phyloP scores from a whole-genome alignment of 2,797 vertebrate species.

The Acridotheres tristis region DNA sequence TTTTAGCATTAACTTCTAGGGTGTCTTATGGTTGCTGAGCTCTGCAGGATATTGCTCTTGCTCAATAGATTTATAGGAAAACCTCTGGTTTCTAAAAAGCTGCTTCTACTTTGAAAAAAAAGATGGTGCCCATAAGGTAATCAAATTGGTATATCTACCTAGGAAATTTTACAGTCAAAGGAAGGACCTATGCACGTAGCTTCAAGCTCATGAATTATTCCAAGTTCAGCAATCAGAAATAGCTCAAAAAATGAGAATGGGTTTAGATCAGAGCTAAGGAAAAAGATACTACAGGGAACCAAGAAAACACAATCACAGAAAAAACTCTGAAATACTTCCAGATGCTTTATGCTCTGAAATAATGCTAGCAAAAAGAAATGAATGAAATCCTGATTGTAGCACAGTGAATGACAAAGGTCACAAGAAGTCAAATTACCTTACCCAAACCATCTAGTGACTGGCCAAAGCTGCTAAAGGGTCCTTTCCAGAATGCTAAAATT shows the following conservation, averaged over 20 bases:
- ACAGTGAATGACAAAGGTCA: not conserved
- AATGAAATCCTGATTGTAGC: not conserved
- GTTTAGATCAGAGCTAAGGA: not conserved
- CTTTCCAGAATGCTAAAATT: not conserved
- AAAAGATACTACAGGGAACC: constrained; percentile 9
- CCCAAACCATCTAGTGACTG: not conserved
- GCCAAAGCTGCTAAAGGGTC: not conserved
- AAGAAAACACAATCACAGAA: not conserved
- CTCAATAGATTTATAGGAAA: constrained; percentile 1
- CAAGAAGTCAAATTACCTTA: not conserved
- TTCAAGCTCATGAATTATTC: constrained; percentile 57
- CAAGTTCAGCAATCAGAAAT: constrained; percentile 31
- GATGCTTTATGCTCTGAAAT: not conserved
- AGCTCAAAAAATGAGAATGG: not conserved
- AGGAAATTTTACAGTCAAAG: not conserved
- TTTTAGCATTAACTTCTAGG: not conserved
- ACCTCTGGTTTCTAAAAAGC: not conserved
- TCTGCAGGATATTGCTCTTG: not conserved
- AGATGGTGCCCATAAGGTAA: not conserved
- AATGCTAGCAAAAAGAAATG: not conserved
- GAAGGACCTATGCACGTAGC: not conserved
- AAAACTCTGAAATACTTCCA: not conserved
- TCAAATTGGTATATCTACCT: not conserved
- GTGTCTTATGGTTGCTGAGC: not conserved
- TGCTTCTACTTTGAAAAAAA: not conserved